Percentiles rank a stretch among this genome's conserved stretches.
These are phyloP conservation scores for Drosophila dunni DNA, from an alignment of 1,140 invertebrate genomes.

Conservation along the genomic window DNA sequence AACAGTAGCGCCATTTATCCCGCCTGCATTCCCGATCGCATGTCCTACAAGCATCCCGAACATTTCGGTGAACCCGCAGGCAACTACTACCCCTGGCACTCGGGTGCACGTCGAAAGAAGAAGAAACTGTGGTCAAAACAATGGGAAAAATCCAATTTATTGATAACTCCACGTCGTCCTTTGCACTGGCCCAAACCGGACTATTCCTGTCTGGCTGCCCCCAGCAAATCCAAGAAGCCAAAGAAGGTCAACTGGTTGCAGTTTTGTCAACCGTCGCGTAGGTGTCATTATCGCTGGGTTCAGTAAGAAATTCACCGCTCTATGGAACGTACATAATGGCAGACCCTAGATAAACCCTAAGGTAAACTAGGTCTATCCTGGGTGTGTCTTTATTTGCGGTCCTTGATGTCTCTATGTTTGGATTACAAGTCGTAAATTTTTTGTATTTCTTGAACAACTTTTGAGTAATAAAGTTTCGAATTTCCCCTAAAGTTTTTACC, in stretches of 20 bases:
- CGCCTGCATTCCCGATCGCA: background rate
- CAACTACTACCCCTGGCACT: background rate
- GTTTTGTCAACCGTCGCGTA: background rate
- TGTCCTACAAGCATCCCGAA: background rate
- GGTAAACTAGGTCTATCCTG: background rate
- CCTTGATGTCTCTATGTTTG: background rate
- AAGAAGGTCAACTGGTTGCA: background rate
- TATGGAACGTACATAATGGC: background rate
- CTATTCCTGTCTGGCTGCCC: slow-evolving; percentile 1
- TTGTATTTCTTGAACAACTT: too few relatives aligned
- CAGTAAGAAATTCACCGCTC: background rate
- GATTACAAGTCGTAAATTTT: background rate
- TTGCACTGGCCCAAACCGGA: slow-evolving; percentile 66
- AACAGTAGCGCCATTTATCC: background rate
- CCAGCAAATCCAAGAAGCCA: background rate
- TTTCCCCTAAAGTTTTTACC: too few relatives aligned
- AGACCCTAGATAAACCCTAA: background rate
- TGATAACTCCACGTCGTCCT: slow-evolving; percentile 27
- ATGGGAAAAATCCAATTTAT: background rate
- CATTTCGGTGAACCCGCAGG: background rate
- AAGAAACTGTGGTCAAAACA: background rate
- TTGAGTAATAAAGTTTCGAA: too few relatives aligned
- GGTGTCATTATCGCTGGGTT: background rate
- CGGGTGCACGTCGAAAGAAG: background rate
- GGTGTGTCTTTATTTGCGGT: slow-evolving; percentile 14